Evolutionary conservation across 2,797 vertebrate genomes (phyloP), one percentile per base, ranked within the genome.

Genomic region (Coregonus ussuriensis): DNA sequence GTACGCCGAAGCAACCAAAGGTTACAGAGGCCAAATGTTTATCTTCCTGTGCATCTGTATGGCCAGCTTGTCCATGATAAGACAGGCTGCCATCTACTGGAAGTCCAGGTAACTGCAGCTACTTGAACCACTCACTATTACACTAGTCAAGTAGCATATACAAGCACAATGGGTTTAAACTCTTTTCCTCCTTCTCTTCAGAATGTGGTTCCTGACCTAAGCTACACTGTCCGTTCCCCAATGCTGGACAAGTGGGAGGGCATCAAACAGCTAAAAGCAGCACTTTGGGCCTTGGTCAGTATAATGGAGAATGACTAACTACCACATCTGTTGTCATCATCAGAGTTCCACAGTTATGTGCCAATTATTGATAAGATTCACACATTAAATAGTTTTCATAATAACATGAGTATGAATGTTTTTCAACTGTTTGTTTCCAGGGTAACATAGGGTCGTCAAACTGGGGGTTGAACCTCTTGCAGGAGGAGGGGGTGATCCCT

Each of bases 1-100:
- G 95, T 96, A 77, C 94, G 95, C 73, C 92, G 95, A 13, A 96
- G 95, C 91, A 96, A 96, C 88, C 95, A 96, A 91, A 95, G 96
- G 93, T 93, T 95, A 88, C 94, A 95, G 76, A 91, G 96, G 82
- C 95, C 95, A 71, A 94, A 96, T 15, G 95, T 96, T 74, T 96
- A 96, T 84, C 84, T 96, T 65, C 96, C 96, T 14, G 88, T 96
- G 85, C 95, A 96, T 84, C 92, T 96, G 77, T 96, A 96, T 62
- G 95, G 95, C 80, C 95, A 96, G 80, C 87, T 96, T 77, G 96
- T 96, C 41, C 94, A 96, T 72, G 95, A 96, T 85, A 96, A 96
- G 92, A 96, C 94, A 7, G 96, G 96, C 85, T 96, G 95, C 76
- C 94, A 96, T 85, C 94, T 96, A 62, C 84, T 96, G 88, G 96